These are phyloP conservation scores for Caenorhabditis japonica DNA, from an alignment of 2,888 invertebrate genomes.

Conservation along the genomic window DNA sequence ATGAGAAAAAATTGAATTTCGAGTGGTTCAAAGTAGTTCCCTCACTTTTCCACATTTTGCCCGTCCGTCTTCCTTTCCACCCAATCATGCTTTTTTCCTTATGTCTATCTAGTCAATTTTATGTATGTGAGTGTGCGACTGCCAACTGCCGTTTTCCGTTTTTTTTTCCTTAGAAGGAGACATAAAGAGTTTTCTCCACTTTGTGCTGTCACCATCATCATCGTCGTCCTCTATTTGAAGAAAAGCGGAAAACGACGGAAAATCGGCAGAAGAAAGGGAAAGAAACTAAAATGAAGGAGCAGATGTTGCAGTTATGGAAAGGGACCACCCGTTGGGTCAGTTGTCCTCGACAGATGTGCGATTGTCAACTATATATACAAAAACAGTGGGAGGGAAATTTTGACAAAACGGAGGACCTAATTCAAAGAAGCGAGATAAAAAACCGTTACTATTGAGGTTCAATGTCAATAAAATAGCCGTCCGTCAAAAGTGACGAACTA, in stretches of 20 bases:
- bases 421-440: not conserved
- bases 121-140: conserved; percentile 19
- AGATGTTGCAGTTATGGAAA: conserved; percentile 12
- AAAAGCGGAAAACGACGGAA: conserved; percentile 11
- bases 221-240: conserved; percentile 8
- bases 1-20: conserved; percentile 38
- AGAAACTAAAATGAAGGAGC: not conserved
- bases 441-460: conserved; percentile 29
- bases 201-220: not conserved
- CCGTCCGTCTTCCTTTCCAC: not conserved
- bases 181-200: conserved; percentile 4
- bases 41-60: conserved; percentile 13
- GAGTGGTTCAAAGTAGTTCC: conserved; percentile 21
- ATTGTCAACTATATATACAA: conserved; percentile 18
- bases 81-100: not conserved
- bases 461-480: conserved; percentile 47
- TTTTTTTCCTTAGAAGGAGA: not conserved
- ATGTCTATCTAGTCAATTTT: conserved; percentile 16
- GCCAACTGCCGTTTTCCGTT: conserved; percentile 1
- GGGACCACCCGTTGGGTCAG: conserved; percentile 15
- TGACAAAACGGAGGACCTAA: conserved; percentile 1
- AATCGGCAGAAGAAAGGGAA: not conserved
- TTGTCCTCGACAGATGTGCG: conserved; percentile 27
- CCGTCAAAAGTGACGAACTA: conserved; percentile 45
- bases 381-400: conserved; percentile 10